Evolutionary conservation across 1,140 invertebrate genomes (phyloP).

Genomic region (Pseudomyrmex concolor): DNA sequence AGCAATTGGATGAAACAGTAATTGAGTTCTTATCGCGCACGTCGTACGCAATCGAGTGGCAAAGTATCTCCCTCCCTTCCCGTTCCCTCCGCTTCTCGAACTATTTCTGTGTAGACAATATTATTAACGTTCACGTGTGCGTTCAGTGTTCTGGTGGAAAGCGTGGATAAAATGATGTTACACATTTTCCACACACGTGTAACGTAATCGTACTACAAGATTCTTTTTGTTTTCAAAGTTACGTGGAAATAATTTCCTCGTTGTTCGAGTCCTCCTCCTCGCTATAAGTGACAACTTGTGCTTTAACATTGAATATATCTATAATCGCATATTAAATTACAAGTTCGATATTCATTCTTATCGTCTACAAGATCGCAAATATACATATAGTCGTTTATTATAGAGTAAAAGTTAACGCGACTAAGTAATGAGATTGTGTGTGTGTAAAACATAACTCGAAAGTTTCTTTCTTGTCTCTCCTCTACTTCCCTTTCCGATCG

Average conservation of each 20-base stretch:
- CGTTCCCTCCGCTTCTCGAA: not conserved
- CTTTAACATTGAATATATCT: not conserved
- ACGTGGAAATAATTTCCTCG: not conserved
- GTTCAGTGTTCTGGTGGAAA: not conserved
- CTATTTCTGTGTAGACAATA: slow-evolving; percentile 1
- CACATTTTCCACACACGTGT: not conserved
- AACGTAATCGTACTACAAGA: not conserved
- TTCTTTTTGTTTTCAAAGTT: not conserved
- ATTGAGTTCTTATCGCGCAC: slow-evolving; percentile 73
- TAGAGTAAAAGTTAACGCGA: slow-evolving; percentile 21
- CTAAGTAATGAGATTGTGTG: slow-evolving; percentile 33
- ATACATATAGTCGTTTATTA: slow-evolving; percentile 30
- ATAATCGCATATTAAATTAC: not conserved
- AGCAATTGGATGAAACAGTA: slow-evolving; percentile 71
- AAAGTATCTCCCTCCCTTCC: slow-evolving; percentile 53
- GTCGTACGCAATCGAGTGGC: slow-evolving; percentile 66
- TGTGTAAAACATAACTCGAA: slow-evolving; percentile 5
- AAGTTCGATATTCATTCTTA: slow-evolving; percentile 14
- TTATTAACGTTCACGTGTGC: not conserved
- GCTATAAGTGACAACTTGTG: not conserved
- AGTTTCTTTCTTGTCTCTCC: not conserved
- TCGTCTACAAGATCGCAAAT: too few relatives aligned
- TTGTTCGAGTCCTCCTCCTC: not conserved
- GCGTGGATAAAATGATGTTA: not conserved
- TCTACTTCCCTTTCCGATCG: not conserved